These are phyloP conservation scores for Harpagoxenus sublaevis DNA, from an alignment of 2,888 invertebrate genomes.

Conservation along the genomic window DNA sequence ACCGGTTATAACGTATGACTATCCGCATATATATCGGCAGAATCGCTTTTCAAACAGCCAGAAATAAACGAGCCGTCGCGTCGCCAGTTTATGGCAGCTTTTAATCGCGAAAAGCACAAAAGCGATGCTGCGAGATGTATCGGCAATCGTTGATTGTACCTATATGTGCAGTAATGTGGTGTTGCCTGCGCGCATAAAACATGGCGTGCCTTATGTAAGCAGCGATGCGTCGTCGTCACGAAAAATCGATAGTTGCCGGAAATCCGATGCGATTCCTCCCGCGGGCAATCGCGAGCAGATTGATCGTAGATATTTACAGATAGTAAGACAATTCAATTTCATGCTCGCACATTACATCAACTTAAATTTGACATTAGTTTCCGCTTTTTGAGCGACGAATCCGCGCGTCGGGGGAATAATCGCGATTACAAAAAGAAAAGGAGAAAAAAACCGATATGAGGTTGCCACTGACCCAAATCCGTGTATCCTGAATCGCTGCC, in stretches of 20 bases:
- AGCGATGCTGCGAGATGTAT: constrained; percentile 7
- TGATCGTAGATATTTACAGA: constrained; percentile 56
- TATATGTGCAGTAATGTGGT: not conserved
- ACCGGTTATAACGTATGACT: not conserved
- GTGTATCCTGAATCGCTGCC: constrained; percentile 48
- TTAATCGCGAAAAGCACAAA: constrained; percentile 34
- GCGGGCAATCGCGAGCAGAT: constrained; percentile 35
- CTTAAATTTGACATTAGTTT: constrained; percentile 22
- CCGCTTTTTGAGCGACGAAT: constrained; percentile 17
- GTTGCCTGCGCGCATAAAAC: constrained; percentile 7
- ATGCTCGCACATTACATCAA: constrained; percentile 46
- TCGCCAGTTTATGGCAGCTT: constrained; percentile 47
- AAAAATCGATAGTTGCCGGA: constrained; percentile 33
- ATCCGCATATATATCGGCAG: constrained; percentile 2
- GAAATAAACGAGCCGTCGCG: constrained; percentile 34
- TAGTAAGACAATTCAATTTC: constrained; percentile 70
- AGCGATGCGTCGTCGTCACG: not conserved
- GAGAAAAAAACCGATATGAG: constrained; percentile 14
- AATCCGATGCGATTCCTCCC: constrained; percentile 28
- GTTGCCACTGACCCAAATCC: constrained; percentile 73
- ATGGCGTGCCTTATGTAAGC: not conserved
- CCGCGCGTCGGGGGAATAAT: not conserved
- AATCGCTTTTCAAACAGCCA: constrained; percentile 32
- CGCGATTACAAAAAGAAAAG: not conserved
- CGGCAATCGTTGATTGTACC: constrained; percentile 2